A percentile compares a stretch with the other conserved stretches of the same genome.
Evolutionary conservation across 2,888 invertebrate genomes (phyloP).

Genomic region (Caenorhabditis imperialis): DNA sequence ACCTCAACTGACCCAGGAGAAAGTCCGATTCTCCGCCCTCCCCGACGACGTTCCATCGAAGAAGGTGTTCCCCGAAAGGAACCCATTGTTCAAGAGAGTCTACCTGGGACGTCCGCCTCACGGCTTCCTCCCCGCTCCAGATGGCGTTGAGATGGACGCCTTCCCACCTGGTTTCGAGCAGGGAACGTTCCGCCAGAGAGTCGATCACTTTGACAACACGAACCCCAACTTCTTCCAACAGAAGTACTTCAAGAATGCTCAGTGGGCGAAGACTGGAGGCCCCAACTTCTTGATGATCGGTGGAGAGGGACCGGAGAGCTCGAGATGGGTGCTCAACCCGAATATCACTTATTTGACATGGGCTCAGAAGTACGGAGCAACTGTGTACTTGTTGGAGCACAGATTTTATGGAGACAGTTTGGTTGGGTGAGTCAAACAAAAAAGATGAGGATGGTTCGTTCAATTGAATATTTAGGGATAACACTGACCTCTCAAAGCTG

Average conservation of each 20-base stretch:
- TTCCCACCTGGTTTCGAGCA: slow-evolving; percentile 32
- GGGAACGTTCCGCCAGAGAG: slow-evolving; percentile 48
- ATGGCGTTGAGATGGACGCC: neutral
- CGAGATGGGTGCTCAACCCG: slow-evolving; percentile 55
- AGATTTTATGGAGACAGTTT: slow-evolving; percentile 93
- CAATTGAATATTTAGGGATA: slow-evolving; percentile 24
- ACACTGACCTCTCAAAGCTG: slow-evolving; percentile 85
- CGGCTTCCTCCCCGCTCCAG: slow-evolving; percentile 52
- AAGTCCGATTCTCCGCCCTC: slow-evolving; percentile 15
- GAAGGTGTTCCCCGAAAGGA: slow-evolving; percentile 12
- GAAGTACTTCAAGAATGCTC: slow-evolving; percentile 87
- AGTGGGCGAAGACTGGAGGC: slow-evolving; percentile 84
- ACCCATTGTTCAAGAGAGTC: slow-evolving; percentile 34
- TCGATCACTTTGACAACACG: slow-evolving; percentile 62
- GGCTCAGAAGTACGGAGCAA: slow-evolving; percentile 82
- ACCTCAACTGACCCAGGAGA: neutral
- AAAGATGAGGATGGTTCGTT: neutral
- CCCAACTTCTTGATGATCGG: slow-evolving; percentile 94
- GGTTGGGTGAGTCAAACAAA: slow-evolving; percentile 45
- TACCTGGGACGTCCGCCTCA: slow-evolving; percentile 56
- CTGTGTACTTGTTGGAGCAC: slow-evolving; percentile 91
- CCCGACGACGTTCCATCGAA: slow-evolving; percentile 45
- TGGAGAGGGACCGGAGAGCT: slow-evolving; percentile 84
- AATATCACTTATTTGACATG: slow-evolving; percentile 54
- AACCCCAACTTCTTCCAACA: slow-evolving; percentile 78